phyloP scores from a whole-genome alignment of 1,140 invertebrate genomes.

The Aculops lycopersici region DNA sequence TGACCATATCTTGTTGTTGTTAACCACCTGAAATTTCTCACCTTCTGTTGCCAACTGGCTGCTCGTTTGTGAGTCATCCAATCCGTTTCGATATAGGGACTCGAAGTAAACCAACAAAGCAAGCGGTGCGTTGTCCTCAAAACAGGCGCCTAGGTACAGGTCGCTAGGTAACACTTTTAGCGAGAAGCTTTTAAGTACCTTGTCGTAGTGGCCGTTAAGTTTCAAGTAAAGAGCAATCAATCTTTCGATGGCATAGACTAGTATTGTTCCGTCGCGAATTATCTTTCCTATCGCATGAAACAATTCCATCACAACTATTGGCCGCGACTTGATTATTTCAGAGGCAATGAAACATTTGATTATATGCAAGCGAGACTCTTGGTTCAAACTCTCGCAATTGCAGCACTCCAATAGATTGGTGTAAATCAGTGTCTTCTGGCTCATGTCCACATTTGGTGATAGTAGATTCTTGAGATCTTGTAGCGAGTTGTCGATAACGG shows the following conservation, averaged over 20 bases:
- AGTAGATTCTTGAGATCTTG: neutral
- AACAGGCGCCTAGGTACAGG: neutral
- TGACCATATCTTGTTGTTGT: neutral
- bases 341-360: neutral
- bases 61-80: neutral
- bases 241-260: neutral
- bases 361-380: neutral
- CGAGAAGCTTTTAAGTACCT: neutral
- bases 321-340: neutral
- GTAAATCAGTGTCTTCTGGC: neutral
- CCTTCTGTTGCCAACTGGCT: neutral
- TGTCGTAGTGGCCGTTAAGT: neutral
- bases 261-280: neutral
- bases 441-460: neutral
- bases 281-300: neutral
- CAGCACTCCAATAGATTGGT: neutral
- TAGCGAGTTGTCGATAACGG: neutral
- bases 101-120: neutral
- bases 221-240: neutral
- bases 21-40: neutral
- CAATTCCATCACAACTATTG: neutral
- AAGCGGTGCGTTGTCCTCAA: neutral
- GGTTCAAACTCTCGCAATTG: neutral
- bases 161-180: neutral
- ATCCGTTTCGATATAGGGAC: too few relatives aligned